phyloP scores from a whole-genome alignment of 2,888 invertebrate species.

The Chromoteleia sp. region DNA sequence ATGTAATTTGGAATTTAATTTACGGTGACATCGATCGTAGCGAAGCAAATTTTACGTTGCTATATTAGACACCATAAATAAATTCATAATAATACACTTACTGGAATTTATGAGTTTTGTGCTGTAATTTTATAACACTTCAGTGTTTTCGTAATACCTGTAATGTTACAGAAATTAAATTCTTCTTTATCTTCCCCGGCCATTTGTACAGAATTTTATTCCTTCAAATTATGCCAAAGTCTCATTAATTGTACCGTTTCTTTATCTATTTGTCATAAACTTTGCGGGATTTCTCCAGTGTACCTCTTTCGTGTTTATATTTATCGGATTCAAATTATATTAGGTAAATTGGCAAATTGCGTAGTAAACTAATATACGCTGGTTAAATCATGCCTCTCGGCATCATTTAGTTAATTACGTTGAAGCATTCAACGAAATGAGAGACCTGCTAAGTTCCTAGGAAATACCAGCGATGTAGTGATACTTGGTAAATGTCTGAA shows the following conservation, averaged over 20 bases:
- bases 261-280: constrained; percentile 6
- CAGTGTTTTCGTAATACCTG: no score
- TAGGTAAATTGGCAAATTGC: constrained; percentile 36
- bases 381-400: constrained; percentile 31
- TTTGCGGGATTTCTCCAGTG: constrained; percentile 13
- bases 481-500: constrained; percentile 2
- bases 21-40: no score
- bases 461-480: neutral
- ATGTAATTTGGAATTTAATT: no score
- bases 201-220: constrained; percentile 3
- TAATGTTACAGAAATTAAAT: no score
- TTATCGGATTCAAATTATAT: constrained; percentile 28
- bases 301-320: constrained; percentile 4
- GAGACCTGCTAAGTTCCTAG: constrained; percentile 15
- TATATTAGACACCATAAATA: no score
- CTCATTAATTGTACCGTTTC: constrained; percentile 12
- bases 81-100: no score
- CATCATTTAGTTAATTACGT: constrained; percentile 30
- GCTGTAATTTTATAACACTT: no score
- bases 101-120: no score
- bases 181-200: neutral
- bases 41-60: no score
- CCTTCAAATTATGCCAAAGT: neutral
- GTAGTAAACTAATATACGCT: constrained; percentile 13
- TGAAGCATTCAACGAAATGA: constrained; percentile 19